These are phyloP conservation scores for Papilio dardanus DNA, from an alignment of 1,140 invertebrate species.

Conservation along the genomic window DNA sequence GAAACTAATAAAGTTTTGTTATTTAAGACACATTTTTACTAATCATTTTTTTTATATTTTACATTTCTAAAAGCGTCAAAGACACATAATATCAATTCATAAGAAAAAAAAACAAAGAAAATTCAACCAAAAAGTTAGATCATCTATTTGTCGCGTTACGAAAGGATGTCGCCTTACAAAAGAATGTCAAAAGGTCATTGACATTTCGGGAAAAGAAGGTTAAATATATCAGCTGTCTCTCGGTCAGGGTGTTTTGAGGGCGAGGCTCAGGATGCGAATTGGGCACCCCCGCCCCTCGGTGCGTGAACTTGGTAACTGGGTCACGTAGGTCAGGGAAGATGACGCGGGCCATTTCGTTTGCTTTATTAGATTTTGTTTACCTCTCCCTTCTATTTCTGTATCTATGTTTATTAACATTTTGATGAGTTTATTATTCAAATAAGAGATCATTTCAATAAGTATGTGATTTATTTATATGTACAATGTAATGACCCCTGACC, in stretches of 20 bases:
- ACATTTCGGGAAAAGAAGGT: background rate
- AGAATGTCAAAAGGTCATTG: background rate
- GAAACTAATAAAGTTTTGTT: background rate
- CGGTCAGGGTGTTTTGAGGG: conserved; percentile 19
- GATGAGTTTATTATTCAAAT: background rate
- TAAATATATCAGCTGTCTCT: conserved; percentile 15
- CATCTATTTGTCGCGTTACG: too few relatives aligned
- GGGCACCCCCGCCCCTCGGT: conserved; percentile 3
- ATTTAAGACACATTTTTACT: background rate
- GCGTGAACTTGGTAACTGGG: conserved; percentile 47
- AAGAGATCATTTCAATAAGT: too few relatives aligned
- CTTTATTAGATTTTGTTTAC: conserved; percentile 1
- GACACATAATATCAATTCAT: too few relatives aligned
- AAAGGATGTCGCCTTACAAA: background rate
- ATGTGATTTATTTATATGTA: too few relatives aligned
- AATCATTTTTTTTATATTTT: too few relatives aligned
- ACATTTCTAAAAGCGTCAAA: too few relatives aligned
- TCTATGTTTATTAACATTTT: background rate
- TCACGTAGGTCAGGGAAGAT: conserved; percentile 56
- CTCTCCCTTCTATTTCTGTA: background rate
- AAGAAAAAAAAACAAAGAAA: too few relatives aligned
- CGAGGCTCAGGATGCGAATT: conserved; percentile 27
- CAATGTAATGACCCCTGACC: too few relatives aligned
- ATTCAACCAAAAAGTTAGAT: too few relatives aligned
- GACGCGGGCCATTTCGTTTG: conserved; percentile 16